Conservation (phyloP, 1,140 invertebrate genomes). For the Drosophila nikananu region DNA sequence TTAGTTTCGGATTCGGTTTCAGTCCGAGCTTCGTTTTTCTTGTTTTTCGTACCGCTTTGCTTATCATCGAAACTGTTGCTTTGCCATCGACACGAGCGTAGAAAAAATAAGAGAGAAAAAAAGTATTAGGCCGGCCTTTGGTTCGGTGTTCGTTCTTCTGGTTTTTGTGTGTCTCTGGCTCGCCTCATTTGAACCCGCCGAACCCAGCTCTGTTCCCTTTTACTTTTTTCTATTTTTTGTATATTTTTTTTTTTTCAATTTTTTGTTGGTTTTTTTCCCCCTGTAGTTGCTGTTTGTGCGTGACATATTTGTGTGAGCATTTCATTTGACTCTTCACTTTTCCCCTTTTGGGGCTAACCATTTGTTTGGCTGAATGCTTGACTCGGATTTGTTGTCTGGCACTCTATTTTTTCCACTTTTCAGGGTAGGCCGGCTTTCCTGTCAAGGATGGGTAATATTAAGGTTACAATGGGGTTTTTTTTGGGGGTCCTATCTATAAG, state of each 20-base stretch:
- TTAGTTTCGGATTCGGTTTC: conserved; percentile 32
- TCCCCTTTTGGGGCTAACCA: conserved; percentile 22
- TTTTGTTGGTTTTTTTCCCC: conserved; percentile 4
- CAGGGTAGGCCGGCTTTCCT: neutral
- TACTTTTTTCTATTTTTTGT: conserved; percentile 22
- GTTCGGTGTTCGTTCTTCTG: conserved; percentile 1
- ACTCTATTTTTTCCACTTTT: conserved; percentile 9
- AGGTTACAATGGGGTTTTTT: neutral
- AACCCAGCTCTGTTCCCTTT: conserved; percentile 37
- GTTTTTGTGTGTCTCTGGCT: conserved; percentile 21
- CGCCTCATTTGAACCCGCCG: conserved; percentile 57
- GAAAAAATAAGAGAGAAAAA: conserved; percentile 3
- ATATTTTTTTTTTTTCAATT: conserved; percentile 24
- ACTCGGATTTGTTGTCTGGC: conserved; percentile 48
- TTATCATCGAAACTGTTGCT: conserved; percentile 57
- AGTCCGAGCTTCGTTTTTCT: conserved; percentile 21
- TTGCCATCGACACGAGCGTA: conserved; percentile 6
- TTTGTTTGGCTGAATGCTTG: conserved; percentile 40
- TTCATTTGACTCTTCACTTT: conserved; percentile 50
- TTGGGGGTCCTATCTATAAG: neutral
- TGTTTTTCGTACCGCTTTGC: conserved; percentile 38
- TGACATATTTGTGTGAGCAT: conserved; percentile 65
- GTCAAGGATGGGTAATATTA: conserved; percentile 10
- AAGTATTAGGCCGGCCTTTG: conserved; percentile 17
- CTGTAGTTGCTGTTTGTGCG: conserved; percentile 43